Evolutionary conservation across 2,888 invertebrate species (phyloP), one percentile per base, ranked within the genome.

Genomic region (Chrysopilus asiliformis): DNA sequence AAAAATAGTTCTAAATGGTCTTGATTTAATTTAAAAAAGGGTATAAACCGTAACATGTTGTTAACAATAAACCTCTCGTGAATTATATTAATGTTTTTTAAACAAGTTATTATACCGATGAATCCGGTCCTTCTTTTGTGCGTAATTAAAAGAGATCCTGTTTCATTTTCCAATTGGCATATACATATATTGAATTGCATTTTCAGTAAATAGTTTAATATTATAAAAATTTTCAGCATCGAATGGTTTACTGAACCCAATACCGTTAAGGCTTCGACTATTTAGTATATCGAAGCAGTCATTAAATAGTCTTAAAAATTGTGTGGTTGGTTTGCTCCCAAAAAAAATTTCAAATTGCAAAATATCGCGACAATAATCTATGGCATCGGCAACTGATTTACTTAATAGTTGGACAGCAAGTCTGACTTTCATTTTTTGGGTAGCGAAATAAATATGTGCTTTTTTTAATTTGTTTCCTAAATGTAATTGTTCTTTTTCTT

Each of bases 401-500:
- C 17, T 36, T 10, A 31, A 16, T 4, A 25, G n/a, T 35, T 40
- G 40, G 16, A 29, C 26, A 3, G 37, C 40, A 5, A 40, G 20
- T 10, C 19, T 12, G 5, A 38, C 41, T 17, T 38, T 41, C 30
- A 41, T 41, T 32, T 41, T 38, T 18, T 41, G 16, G 10, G 31
- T 34, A 2, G 12, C 9, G 14, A 40, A 37, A 26, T 34, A 34
- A n/a, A 37, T 27, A 29, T 37, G 38, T 10, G 31, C 27, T 20
- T 29, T 14, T 13, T 38, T 16, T 14, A 40, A 25, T 30, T 37
- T 40, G 15, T 40, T 39, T 8, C 24, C 34, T 19, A 39, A 34
- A 25, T 39, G 39, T 4, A 39, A n/a, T 6, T 24, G 9, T 31
- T 39, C 32, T 20, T 9, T 30, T 25, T 39, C 32, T 31, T 35